Evolutionary conservation across 2,797 vertebrate species (phyloP).

Genomic region (Natrix natrix): DNA sequence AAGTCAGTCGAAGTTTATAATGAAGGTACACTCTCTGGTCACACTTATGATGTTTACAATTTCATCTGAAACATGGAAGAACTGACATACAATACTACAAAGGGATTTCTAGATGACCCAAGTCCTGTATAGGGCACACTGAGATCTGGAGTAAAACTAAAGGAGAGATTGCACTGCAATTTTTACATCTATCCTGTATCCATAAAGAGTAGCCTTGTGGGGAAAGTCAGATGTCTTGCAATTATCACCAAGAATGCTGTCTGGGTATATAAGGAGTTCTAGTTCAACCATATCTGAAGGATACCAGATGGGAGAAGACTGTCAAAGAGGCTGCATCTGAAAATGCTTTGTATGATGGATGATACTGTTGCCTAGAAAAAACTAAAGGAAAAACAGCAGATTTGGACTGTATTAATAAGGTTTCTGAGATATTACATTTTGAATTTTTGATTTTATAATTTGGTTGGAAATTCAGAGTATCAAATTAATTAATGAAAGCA

Average conservation of each 20-base stretch:
- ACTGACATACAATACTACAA: neutral
- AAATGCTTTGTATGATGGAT: neutral
- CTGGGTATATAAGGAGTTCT: neutral
- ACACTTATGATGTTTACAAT: neutral
- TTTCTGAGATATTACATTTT: neutral
- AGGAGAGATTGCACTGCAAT: neutral
- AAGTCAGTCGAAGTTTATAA: neutral
- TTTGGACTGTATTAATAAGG: neutral
- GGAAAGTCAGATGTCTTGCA: neutral
- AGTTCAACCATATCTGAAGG: neutral
- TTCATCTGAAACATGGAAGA: neutral
- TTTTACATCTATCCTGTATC: neutral
- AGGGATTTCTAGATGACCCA: neutral
- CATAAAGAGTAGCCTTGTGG: neutral
- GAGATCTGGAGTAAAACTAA: neutral
- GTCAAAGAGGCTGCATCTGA: neutral
- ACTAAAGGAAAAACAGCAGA: neutral
- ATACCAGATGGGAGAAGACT: neutral
- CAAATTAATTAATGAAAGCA: neutral
- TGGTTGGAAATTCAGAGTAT: neutral
- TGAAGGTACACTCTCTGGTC: neutral
- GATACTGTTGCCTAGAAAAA: neutral
- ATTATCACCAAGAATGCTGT: neutral
- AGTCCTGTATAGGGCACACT: neutral
- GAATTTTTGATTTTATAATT: neutral